Evolutionary conservation across 2,113 vertebrate species (phyloP), one percentile per base, ranked within the genome.

Genomic region (Notarius lentiginosus): DNA sequence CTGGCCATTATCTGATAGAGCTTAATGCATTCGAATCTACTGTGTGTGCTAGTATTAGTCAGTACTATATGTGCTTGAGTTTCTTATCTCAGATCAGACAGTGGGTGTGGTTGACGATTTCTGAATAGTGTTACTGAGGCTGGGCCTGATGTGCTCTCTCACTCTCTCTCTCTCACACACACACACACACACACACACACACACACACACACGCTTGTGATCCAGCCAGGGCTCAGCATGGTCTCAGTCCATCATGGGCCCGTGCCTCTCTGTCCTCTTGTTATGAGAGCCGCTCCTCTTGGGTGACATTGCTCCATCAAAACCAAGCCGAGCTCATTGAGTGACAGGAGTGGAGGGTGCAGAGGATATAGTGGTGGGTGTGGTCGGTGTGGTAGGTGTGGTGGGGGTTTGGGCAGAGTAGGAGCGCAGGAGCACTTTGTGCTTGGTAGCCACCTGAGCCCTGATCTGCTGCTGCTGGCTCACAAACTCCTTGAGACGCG

Each of bases 391-490:
- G 91, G 91, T 94, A 93, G 93, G 97, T 95, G 92, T 96, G 95
- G 93, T 97, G 93, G 95, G 97, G 91, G 95, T 93, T 79, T 95
- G 95, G 87, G 91, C 14, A 61, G 93, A 88, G 91, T 99, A 99
- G 88, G 98, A 99, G 87, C 98, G 97, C 88, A 99, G 96, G 90
- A 99, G 97, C 93, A 99, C 98, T 94, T 98, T 98, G 96, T 99
- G 98, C 93, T 96, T 96, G 89, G 98, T 99, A 92, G 97, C 96
- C 0, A 90, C 92, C 86, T 95, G 95, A 0, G 94, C 81, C 0
- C 97, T 92, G 70, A 95, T 94, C 51, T 95, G 93, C 94, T 98
- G 96, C 92, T 99, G 97, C 88, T 99, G 97, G 20, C 96, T 95
- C 91, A 99, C 92, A 91, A 98, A 99, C 92, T 99, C 98, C 93